Conservation (phyloP, 2,797 vertebrate species). For the Pangasius krempfi region DNA sequence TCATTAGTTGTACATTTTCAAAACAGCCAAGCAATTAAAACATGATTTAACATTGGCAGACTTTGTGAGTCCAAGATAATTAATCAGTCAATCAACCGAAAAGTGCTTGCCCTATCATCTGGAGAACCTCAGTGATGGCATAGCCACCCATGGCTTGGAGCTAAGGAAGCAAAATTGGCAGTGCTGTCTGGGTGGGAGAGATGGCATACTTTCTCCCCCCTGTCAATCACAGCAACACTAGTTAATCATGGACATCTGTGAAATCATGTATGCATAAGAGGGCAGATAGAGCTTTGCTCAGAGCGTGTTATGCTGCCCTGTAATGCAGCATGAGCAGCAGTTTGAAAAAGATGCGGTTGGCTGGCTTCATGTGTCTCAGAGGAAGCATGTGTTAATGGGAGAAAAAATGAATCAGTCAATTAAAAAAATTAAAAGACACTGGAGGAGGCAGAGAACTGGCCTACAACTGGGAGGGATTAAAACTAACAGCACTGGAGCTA, state of each 20-base stretch:
- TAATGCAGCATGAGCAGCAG: background rate
- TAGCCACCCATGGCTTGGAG: background rate
- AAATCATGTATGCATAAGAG: background rate
- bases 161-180: background rate
- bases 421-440: background rate
- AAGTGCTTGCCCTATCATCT: background rate
- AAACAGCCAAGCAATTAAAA: conserved; percentile 5
- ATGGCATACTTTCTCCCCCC: background rate
- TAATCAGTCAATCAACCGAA: background rate
- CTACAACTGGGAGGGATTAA: background rate
- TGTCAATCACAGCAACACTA: background rate
- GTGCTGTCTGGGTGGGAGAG: background rate
- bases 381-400: background rate
- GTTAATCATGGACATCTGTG: background rate
- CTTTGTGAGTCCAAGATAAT: background rate
- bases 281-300: background rate
- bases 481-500: background rate
- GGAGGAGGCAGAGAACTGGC: background rate
- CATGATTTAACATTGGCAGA: background rate
- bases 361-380: background rate
- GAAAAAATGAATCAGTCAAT: background rate
- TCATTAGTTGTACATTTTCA: background rate
- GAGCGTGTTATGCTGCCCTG: background rate
- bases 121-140: background rate
- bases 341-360: background rate